Conservation (phyloP, 2,888 invertebrate species). For the Caenorhabditis imperialis region DNA sequence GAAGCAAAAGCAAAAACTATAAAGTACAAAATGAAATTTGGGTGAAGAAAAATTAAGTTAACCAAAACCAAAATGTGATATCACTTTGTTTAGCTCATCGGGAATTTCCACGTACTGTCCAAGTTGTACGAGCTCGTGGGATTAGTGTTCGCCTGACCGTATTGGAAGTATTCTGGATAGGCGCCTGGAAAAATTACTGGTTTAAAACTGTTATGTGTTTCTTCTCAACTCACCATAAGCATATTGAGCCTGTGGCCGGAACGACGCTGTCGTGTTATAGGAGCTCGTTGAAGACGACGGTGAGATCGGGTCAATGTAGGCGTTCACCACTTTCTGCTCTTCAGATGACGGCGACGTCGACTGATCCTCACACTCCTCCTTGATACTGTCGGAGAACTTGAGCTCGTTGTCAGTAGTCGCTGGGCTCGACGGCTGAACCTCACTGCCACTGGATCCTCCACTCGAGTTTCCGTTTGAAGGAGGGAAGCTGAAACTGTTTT, state of each 20-base stretch:
- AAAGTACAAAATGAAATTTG: not conserved
- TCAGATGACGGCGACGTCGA: constrained; percentile 46
- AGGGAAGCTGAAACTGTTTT: constrained; percentile 2
- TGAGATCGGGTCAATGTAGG: constrained; percentile 40
- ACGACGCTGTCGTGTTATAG: constrained; percentile 46
- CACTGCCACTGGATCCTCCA: constrained; percentile 33
- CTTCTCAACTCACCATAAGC: constrained; percentile 50
- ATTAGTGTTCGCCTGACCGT: constrained; percentile 23
- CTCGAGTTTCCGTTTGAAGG: constrained; percentile 9
- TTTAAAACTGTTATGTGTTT: too few relatives aligned
- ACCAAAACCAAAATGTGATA: too few relatives aligned
- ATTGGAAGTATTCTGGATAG: constrained; percentile 49
- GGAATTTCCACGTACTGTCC: constrained; percentile 43
- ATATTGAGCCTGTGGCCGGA: constrained; percentile 62
- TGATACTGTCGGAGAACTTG: constrained; percentile 47
- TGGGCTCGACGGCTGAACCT: constrained; percentile 54
- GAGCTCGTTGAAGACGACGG: constrained; percentile 32
- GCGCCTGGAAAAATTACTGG: constrained; percentile 21
- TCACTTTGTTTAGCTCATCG: constrained; percentile 31
- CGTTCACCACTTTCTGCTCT: constrained; percentile 16
- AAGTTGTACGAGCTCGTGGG: constrained; percentile 23
- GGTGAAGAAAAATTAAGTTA: not conserved
- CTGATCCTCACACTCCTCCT: constrained; percentile 49
- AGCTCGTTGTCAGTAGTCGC: constrained; percentile 49
- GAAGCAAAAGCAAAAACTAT: not conserved